Evolutionary conservation across 1,140 invertebrate species (phyloP).

Genomic region (Habropoda laboriosa): DNA sequence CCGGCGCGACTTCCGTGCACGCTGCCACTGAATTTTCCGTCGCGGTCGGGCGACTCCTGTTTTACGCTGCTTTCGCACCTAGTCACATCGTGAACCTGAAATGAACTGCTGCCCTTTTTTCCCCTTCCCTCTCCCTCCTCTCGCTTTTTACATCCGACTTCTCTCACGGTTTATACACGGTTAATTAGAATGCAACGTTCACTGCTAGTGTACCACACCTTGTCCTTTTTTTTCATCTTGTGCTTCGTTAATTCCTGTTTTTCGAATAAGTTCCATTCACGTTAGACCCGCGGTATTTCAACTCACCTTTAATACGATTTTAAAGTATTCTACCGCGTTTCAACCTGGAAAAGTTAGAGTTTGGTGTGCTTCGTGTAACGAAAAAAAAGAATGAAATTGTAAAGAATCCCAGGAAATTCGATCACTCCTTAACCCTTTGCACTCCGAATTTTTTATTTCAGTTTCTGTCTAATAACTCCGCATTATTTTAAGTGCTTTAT

Average conservation of each 20-base stretch:
- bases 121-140: not conserved
- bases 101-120: not conserved
- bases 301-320: too few species aligned
- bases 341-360: too few species aligned
- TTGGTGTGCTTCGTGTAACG: too few species aligned
- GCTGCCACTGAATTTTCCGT: not conserved
- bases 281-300: too few species aligned
- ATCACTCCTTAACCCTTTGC: too few species aligned
- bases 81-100: not conserved
- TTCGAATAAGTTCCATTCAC: not conserved
- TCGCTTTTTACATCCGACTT: too few species aligned
- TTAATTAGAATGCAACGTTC: constrained; percentile 11
- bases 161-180: not conserved
- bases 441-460: too few species aligned
- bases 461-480: too few species aligned
- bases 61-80: not conserved
- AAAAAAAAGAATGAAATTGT: too few species aligned
- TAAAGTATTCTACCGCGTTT: too few species aligned
- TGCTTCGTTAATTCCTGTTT: not conserved
- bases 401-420: too few species aligned
- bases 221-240: not conserved
- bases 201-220: not conserved
- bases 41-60: not conserved
- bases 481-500: too few species aligned
- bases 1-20: not conserved